Percentiles rank a stretch among this genome's conserved stretches.
These are phyloP conservation scores for Heteractis magnifica DNA, from an alignment of 92 coral and sea anemone genomes.

Conservation along the genomic window DNA sequence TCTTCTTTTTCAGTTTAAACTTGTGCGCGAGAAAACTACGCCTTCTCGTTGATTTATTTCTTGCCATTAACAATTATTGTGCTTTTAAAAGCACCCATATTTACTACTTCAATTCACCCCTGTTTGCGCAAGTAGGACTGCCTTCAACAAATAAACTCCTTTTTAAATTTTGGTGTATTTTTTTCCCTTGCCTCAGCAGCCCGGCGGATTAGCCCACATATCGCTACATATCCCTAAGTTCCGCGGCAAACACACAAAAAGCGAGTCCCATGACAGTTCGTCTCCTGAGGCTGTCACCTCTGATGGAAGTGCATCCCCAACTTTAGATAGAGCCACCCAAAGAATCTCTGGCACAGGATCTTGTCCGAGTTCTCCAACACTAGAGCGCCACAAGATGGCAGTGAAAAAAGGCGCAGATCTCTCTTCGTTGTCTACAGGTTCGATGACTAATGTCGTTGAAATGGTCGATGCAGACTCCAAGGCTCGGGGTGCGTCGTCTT, in stretches of 20 bases:
- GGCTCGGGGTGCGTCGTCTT: conserved; percentile 59
- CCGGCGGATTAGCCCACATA: conserved; percentile 39
- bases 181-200: conserved; percentile 17
- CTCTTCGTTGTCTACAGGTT: conserved; percentile 36
- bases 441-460: conserved; percentile 37
- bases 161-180: background rate
- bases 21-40: too few relatives aligned
- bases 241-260: conserved; percentile 60
- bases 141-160: too few relatives aligned
- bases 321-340: conserved; percentile 46
- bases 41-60: too few relatives aligned
- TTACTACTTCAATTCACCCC: too few relatives aligned
- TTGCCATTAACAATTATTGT: too few relatives aligned
- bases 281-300: conserved; percentile 57
- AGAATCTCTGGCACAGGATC: conserved; percentile 42
- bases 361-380: conserved; percentile 57
- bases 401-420: conserved; percentile 50
- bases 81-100: too few relatives aligned
- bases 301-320: conserved; percentile 64
- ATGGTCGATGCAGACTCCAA: conserved; percentile 52
- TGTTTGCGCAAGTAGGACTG: too few relatives aligned
- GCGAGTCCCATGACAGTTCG: conserved; percentile 69
- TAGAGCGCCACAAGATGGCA: conserved; percentile 42
- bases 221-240: conserved; percentile 72
- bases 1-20: too few relatives aligned